A percentile compares a stretch with the other conserved stretches of the same genome.
phyloP scores from a whole-genome alignment of 35 echinoderm and acorn worm genomes.

The Anneissia japonica region DNA sequence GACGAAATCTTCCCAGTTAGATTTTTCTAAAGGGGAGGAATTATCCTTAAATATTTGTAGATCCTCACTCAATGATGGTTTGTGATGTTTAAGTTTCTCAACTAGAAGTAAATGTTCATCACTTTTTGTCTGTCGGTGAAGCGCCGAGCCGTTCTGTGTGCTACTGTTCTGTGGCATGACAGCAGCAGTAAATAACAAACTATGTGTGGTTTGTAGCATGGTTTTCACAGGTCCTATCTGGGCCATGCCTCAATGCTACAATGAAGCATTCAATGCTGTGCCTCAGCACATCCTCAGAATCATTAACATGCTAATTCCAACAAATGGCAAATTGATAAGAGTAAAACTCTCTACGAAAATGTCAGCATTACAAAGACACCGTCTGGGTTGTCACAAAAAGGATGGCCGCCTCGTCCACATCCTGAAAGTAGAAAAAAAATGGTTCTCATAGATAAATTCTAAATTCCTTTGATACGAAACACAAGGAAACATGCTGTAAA shows the following conservation, averaged over 20 bases:
- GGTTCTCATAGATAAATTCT: background rate
- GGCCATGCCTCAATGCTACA: background rate
- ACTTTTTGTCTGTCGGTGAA: background rate
- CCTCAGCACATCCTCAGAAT: too few relatives aligned
- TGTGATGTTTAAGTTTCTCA: background rate
- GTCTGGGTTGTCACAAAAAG: background rate
- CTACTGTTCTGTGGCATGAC: background rate
- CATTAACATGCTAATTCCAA: too few relatives aligned
- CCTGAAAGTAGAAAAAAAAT: background rate
- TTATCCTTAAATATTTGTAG: background rate
- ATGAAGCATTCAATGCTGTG: too few relatives aligned
- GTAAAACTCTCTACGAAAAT: background rate
- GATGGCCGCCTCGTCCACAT: background rate
- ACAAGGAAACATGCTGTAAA: too few relatives aligned
- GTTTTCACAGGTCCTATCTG: background rate
- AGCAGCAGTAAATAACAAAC: background rate
- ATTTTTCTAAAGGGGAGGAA: background rate
- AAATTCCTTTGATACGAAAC: too few relatives aligned
- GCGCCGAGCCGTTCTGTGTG: background rate
- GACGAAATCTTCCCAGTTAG: background rate
- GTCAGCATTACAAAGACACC: background rate
- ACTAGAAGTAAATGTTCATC: background rate
- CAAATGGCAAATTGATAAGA: background rate
- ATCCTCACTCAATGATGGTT: background rate
- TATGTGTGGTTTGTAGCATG: background rate